phyloP scores from a whole-genome alignment of 1,140 invertebrate species.

The Cephus cinctus region DNA sequence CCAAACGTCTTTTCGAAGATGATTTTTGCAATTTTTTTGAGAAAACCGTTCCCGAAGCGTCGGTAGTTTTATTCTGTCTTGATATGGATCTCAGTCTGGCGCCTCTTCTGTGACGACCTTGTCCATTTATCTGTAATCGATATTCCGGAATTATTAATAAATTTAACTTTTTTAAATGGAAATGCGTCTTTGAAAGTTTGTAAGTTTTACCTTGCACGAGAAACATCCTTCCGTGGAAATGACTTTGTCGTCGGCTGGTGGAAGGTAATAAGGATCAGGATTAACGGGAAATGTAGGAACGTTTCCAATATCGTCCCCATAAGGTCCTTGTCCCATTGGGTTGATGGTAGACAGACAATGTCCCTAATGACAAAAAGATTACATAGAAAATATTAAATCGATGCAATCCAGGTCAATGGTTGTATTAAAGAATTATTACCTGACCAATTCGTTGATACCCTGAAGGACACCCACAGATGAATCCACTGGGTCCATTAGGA shows the following conservation, averaged over 20 bases:
- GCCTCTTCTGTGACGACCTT: constrained; percentile 36
- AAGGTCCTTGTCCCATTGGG: constrained; percentile 56
- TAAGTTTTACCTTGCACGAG: constrained; percentile 73
- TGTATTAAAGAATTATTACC: constrained; percentile 27
- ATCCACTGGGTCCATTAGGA: constrained; percentile 61
- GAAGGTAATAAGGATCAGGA: constrained; percentile 54
- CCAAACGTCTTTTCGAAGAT: constrained; percentile 42
- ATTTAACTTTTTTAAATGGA: constrained; percentile 80
- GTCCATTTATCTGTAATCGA: constrained; percentile 35
- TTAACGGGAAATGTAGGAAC: constrained; percentile 68
- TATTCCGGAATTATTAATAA: constrained; percentile 21
- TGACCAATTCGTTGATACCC: constrained; percentile 77
- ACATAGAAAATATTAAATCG: constrained; percentile 1
- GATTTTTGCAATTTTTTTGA: constrained; percentile 2
- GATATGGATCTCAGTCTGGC: constrained; percentile 12
- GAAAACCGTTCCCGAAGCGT: not conserved
- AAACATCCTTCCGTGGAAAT: constrained; percentile 89
- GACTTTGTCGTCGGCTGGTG: constrained; percentile 64
- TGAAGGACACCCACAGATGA: constrained; percentile 75
- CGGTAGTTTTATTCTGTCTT: constrained; percentile 17
- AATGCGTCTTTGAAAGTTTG: constrained; percentile 86
- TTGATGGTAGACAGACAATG: constrained; percentile 80
- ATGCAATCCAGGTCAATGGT: not conserved
- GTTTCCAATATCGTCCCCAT: constrained; percentile 65
- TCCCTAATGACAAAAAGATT: constrained; percentile 57